Percentiles rank a stretch among this genome's conserved stretches.
Evolutionary conservation across 1,140 invertebrate species (phyloP).

Genomic region (Octopus bimaculoides): DNA sequence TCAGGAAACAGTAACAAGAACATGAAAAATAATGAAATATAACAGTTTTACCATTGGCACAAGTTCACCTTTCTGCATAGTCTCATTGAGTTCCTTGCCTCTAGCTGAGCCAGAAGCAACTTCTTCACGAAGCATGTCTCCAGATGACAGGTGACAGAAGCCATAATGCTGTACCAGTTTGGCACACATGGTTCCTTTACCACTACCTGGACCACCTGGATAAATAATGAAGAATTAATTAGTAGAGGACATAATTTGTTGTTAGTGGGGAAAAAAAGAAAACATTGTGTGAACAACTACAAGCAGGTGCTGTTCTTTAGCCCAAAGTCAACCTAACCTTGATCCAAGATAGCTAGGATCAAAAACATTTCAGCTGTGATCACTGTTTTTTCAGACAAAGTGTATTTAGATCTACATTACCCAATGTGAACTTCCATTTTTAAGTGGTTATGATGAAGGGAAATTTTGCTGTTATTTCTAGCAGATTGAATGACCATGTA

Average conservation of each 20-base stretch:
- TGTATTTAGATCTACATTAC: no score
- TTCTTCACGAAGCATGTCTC: constrained; percentile 57
- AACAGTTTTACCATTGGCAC: constrained; percentile 63
- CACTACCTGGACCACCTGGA: constrained; percentile 58
- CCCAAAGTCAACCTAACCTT: not conserved
- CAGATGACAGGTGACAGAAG: constrained; percentile 58
- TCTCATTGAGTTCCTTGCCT: constrained; percentile 63
- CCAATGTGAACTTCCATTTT: no score
- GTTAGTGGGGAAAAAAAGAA: constrained; percentile 9
- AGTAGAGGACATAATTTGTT: not conserved
- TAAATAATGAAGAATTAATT: not conserved
- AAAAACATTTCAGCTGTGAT: no score
- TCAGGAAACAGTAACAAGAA: no score
- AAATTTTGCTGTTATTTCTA: no score
- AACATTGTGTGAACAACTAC: constrained; percentile 2
- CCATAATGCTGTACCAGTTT: constrained; percentile 57
- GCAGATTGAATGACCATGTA: no score
- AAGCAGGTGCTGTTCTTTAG: not conserved
- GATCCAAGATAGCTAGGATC: no score
- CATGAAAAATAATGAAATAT: no score
- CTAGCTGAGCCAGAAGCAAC: constrained; percentile 55
- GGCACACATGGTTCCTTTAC: constrained; percentile 60
- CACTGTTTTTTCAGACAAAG: no score
- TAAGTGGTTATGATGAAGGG: no score
- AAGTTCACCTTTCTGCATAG: constrained; percentile 79